Evolutionary conservation across 2,113 vertebrate genomes (phyloP), one percentile per base, ranked within the genome.

Genomic region (Bubo bubo): DNA sequence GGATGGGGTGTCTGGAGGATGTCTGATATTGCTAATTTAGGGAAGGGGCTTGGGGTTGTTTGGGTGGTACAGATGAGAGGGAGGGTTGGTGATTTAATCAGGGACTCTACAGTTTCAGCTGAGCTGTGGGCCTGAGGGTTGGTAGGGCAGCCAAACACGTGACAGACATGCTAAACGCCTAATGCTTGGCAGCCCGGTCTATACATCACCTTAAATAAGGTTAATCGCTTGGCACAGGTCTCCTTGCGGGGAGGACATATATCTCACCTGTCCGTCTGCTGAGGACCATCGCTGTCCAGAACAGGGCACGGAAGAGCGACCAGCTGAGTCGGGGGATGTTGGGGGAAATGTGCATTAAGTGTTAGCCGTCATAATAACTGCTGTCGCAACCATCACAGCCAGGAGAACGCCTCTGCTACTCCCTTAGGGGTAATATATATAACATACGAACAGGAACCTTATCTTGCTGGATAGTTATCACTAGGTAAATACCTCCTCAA

Each of bases 241-340:
- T 39, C 22, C n/a, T 53, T 79, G 58, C 3, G 3, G 47, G 81
- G 50, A 91, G 34, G 43, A 37, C 4, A 22, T 37, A 14, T 17
- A 58, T 35, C 60, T 79, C 14, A 37, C 18, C 43, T 47, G 77
- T 43, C 55, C 1, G 1, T 19, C 43, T n/a, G 53, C 67, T 74
- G 64, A 28, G 76, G 49, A 9, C 58, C 37, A 4, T n/a, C 70
- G 1, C 14, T 28, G 45, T 49, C 56, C 79, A 23, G 32, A 55
- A 3, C 50, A 53, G 63, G 58, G 32, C 82, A 50, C 17, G 8
- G 45, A 30, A 34, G 34, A 43, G 62, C 2, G 14, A 6, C 14
- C 2, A 4, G 47, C 10, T 0, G 35, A 71, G 45, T 2, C 43
- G 60, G 60, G 30, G 6, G 50, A 56, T 0, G 0, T 2, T 0